These are phyloP conservation scores for Corydoras maculifer DNA, from an alignment of 2,113 vertebrate species.

Conservation along the genomic window DNA sequence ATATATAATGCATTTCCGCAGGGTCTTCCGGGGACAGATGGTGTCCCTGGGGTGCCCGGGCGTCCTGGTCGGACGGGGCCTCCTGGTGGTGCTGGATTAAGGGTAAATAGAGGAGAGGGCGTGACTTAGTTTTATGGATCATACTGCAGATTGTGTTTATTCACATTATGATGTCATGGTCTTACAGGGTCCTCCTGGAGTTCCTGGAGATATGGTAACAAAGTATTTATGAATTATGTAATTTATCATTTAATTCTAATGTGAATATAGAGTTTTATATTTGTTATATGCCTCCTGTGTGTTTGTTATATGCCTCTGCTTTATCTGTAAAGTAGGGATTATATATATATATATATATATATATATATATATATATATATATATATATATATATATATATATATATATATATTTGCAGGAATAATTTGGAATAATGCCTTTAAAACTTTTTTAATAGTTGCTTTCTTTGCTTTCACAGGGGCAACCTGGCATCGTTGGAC, in stretches of 20 bases:
- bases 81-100: slow-evolving; percentile 72
- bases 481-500: slow-evolving; percentile 66
- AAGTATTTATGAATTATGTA: background rate
- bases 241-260: background rate
- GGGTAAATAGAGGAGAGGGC: slow-evolving; percentile 55
- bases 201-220: slow-evolving; percentile 66
- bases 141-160: background rate
- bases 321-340: too few relatives aligned
- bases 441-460: background rate
- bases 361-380: too few relatives aligned
- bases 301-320: too few relatives aligned
- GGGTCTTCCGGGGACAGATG: slow-evolving; percentile 79
- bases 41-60: slow-evolving; percentile 80
- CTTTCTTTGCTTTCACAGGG: slow-evolving; percentile 59
- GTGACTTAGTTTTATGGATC: background rate
- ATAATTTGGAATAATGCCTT: background rate
- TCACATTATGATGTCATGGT: background rate
- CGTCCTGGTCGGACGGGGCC: slow-evolving; percentile 75
- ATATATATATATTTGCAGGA: too few relatives aligned
- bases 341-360: too few relatives aligned
- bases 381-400: too few relatives aligned
- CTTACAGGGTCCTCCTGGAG: slow-evolving; percentile 68
- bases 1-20: slow-evolving; percentile 42
- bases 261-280: background rate
- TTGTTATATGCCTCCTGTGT: too few relatives aligned